Conservation (phyloP, 2,888 invertebrate species). For the Elmis aenea region DNA sequence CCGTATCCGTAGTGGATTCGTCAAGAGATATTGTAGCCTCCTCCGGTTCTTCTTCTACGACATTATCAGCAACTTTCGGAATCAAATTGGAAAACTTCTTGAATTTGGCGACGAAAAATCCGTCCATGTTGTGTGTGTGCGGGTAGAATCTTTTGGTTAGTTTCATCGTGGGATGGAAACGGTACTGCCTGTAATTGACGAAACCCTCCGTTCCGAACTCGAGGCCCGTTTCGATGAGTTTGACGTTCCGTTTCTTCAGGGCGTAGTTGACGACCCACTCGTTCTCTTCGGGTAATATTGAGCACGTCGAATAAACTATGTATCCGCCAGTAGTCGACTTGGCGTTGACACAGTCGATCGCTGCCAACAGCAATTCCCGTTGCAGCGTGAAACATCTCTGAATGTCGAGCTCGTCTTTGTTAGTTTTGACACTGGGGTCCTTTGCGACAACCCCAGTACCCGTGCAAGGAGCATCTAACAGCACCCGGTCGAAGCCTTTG, state of each 20-base stretch:
- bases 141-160: conserved; percentile 91
- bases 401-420: conserved; percentile 84
- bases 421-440: conserved; percentile 93
- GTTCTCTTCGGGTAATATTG: conserved; percentile 96
- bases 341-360: conserved; percentile 94
- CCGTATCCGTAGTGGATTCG: conserved; percentile 5
- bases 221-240: conserved; percentile 87
- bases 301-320: conserved; percentile 98
- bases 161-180: conserved; percentile 88
- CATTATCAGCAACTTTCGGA: conserved; percentile 38
- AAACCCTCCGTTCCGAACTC: conserved; percentile 97
- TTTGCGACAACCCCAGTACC: conserved; percentile 98
- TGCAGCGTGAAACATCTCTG: conserved; percentile 90
- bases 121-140: conserved; percentile 98
- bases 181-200: conserved; percentile 74
- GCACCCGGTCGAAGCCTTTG: conserved; percentile 89
- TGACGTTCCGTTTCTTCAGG: conserved; percentile 86
- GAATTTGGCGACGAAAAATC: conserved; percentile 97
- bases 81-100: conserved; percentile 89
- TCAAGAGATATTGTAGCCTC: conserved; percentile 7
- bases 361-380: conserved; percentile 84
- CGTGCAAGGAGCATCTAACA: conserved; percentile 97
- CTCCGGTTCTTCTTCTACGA: conserved; percentile 37
- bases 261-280: conserved; percentile 97
- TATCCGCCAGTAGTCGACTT: conserved; percentile 90